A percentile compares a stretch with the other conserved stretches of the same genome.
Conservation (phyloP, 2,888 invertebrate species). For the Galerucella pusilla region DNA sequence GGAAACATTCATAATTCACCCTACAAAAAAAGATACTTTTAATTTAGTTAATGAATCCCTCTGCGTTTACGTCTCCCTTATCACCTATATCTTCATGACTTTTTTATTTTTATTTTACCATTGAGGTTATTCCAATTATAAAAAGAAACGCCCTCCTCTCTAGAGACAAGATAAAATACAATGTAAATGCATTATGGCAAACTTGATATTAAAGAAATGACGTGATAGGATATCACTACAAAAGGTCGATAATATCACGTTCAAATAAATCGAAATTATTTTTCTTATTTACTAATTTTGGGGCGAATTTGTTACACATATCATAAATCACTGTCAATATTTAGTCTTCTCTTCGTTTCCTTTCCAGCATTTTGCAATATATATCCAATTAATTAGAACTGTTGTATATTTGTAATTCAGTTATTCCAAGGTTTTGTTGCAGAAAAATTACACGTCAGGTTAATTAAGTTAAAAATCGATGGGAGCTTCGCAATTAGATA, state of each 20-base stretch:
- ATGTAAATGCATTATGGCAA: constrained; percentile 59
- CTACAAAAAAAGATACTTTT: constrained; percentile 24
- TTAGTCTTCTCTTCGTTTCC: background rate
- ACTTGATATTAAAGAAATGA: constrained; percentile 48
- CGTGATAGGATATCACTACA: background rate
- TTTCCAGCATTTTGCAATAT: background rate
- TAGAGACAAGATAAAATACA: constrained; percentile 44
- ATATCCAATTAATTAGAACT: background rate
- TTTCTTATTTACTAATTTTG: too few species aligned
- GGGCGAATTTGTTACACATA: too few species aligned
- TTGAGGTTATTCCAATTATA: constrained; percentile 65
- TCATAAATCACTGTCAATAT: background rate
- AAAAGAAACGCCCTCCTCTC: constrained; percentile 55
- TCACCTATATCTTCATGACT: constrained; percentile 60
- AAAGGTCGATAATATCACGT: background rate
- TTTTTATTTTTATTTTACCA: constrained; percentile 65
- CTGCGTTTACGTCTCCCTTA: constrained; percentile 58
- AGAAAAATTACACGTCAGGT: constrained; percentile 5
- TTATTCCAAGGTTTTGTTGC: constrained; percentile 4
- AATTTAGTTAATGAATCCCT: constrained; percentile 47
- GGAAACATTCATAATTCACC: constrained; percentile 12
- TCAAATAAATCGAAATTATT: too few species aligned
- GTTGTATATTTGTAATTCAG: background rate
- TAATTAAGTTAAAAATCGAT: constrained; percentile 10
- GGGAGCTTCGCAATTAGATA: background rate